Evolutionary conservation across 2,113 vertebrate genomes (phyloP).

Genomic region (Engraulis encrasicolus): DNA sequence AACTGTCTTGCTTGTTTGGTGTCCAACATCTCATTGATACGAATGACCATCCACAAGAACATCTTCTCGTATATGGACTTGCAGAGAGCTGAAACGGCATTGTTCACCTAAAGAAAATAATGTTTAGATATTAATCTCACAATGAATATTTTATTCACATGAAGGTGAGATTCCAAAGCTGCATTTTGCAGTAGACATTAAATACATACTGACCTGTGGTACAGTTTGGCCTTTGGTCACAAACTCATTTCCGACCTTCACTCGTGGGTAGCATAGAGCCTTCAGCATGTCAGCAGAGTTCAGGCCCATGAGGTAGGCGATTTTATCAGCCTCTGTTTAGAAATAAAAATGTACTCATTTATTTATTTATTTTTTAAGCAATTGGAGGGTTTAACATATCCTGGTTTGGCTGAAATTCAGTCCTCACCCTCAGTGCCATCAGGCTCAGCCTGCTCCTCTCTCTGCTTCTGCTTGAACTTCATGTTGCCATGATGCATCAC

Average conservation of each 20-base stretch:
- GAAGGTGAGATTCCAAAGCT: background rate
- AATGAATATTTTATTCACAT: too few species aligned
- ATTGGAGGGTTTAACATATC: too few species aligned
- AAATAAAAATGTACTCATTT: background rate
- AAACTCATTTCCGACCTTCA: constrained; percentile 60
- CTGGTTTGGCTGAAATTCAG: background rate
- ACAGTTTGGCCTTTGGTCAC: constrained; percentile 63
- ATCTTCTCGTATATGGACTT: constrained; percentile 62
- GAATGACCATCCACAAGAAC: constrained; percentile 59
- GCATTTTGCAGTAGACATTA: too few species aligned
- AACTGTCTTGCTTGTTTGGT: constrained; percentile 62
- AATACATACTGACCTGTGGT: constrained; percentile 43
- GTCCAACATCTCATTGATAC: constrained; percentile 21
- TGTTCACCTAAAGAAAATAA: constrained; percentile 48
- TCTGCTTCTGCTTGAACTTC: constrained; percentile 92
- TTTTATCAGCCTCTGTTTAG: constrained; percentile 57
- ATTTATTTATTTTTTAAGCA: too few species aligned
- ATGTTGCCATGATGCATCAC: constrained; percentile 91
- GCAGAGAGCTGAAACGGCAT: constrained; percentile 47
- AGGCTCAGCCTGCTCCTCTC: constrained; percentile 89
- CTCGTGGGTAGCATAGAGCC: constrained; percentile 58
- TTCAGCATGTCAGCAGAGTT: constrained; percentile 63
- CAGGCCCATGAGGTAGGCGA: constrained; percentile 59
- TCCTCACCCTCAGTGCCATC: constrained; percentile 86
- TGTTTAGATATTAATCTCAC: too few species aligned